Evolutionary conservation across 1,140 invertebrate genomes (phyloP).

Genomic region (Pinna nobilis): DNA sequence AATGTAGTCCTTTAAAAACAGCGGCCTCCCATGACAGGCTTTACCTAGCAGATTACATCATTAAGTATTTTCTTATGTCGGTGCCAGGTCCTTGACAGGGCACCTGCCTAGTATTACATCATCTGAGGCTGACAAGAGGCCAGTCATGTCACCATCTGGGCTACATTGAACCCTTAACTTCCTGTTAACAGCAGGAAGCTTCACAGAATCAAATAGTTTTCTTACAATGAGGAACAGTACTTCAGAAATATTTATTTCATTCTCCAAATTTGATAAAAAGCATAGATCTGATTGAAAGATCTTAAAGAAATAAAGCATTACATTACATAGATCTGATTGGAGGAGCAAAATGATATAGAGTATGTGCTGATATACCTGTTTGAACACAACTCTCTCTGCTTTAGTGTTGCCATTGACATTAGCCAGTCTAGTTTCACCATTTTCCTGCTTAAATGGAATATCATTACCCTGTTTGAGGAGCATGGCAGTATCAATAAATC

Average conservation of each 20-base stretch:
- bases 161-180: no score
- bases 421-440: slow-evolving; percentile 33
- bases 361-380: slow-evolving; percentile 59
- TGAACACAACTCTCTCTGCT: slow-evolving; percentile 60
- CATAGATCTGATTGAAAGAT: not conserved
- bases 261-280: not conserved
- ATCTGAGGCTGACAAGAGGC: no score
- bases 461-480: slow-evolving; percentile 51
- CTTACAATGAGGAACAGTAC: not conserved
- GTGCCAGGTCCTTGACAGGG: no score
- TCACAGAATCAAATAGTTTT: no score
- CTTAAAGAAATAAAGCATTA: not conserved
- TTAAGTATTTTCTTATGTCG: no score
- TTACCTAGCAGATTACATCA: no score
- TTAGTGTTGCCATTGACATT: slow-evolving; percentile 35
- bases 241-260: not conserved
- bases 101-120: no score
- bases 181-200: no score
- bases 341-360: not conserved
- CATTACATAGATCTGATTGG: not conserved
- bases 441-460: slow-evolving; percentile 39
- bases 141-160: no score
- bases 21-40: no score
- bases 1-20: not conserved
- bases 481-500: slow-evolving; percentile 62